Evolutionary conservation across 1,140 invertebrate species (phyloP).

Genomic region (Ceratina japonica): DNA sequence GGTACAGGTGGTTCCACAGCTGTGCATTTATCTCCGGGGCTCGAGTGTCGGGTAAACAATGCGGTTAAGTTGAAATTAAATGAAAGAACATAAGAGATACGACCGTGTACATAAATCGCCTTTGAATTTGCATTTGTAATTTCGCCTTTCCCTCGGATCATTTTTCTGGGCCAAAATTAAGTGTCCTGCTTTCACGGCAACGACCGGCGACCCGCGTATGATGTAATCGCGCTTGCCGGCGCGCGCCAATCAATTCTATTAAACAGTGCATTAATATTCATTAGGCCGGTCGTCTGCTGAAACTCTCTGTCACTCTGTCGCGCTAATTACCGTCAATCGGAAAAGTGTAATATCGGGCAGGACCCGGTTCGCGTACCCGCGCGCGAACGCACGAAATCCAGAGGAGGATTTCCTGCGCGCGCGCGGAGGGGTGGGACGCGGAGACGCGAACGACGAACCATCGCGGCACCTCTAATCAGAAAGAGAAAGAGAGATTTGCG

Average conservation of each 20-base stretch:
- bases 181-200: too few relatives aligned
- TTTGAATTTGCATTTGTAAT: too few relatives aligned
- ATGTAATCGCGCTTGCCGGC: slow-evolving; percentile 24
- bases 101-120: too few relatives aligned
- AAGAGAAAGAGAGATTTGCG: slow-evolving; percentile 45
- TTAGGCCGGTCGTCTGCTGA: slow-evolving; percentile 36
- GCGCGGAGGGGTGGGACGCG: neutral
- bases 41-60: too few relatives aligned
- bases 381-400: neutral
- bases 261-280: slow-evolving; percentile 50
- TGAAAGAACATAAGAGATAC: too few relatives aligned
- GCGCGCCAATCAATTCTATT: slow-evolving; percentile 43
- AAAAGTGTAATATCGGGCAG: slow-evolving; percentile 30
- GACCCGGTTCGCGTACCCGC: too few relatives aligned
- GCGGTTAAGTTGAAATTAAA: too few relatives aligned
- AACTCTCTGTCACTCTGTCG: slow-evolving; percentile 27
- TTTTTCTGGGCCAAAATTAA: too few relatives aligned
- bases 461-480: neutral
- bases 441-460: too few relatives aligned
- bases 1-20: slow-evolving; percentile 4
- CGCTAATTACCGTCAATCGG: slow-evolving; percentile 34
- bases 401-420: neutral
- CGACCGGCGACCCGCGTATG: slow-evolving; percentile 5
- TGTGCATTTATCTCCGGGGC: neutral
- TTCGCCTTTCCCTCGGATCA: too few relatives aligned